phyloP scores from a whole-genome alignment of 2,113 vertebrate species.

The Rhipidura dahli region DNA sequence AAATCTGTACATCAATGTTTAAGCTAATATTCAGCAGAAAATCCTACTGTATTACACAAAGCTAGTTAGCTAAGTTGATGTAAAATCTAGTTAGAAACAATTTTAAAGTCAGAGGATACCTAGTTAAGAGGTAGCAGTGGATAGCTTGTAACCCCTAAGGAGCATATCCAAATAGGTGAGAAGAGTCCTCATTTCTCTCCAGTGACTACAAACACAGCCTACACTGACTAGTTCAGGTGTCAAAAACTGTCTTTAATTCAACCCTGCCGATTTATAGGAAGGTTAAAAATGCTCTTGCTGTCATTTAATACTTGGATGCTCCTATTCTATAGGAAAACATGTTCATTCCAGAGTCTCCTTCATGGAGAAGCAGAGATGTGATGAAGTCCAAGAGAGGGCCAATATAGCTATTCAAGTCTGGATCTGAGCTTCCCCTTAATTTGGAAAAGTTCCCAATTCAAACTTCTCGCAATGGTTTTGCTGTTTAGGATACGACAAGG shows the following conservation, averaged over 20 bases:
- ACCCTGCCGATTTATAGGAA: not conserved
- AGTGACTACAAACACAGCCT: not conserved
- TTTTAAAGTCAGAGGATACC: not conserved
- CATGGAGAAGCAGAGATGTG: not conserved
- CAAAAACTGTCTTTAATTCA: not conserved
- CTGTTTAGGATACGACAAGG: not conserved
- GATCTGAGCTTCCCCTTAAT: not conserved
- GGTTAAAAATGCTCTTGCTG: not conserved
- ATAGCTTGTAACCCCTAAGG: not conserved
- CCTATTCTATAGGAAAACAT: not conserved
- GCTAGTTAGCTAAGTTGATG: not conserved
- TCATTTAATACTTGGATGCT: not conserved
- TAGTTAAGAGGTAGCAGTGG: not conserved
- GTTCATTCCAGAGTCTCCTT: not conserved
- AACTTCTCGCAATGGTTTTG: not conserved
- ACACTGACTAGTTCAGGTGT: not conserved
- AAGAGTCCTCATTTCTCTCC: not conserved
- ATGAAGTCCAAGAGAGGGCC: not conserved
- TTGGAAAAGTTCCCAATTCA: not conserved
- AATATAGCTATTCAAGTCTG: not conserved
- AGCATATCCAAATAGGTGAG: not conserved
- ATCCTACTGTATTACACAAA: not conserved
- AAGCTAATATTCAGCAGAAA: not conserved
- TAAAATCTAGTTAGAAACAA: not conserved
- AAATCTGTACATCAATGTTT: not conserved